These are phyloP conservation scores for Gordius sp. DNA, from an alignment of 2,888 invertebrate genomes.

Conservation along the genomic window DNA sequence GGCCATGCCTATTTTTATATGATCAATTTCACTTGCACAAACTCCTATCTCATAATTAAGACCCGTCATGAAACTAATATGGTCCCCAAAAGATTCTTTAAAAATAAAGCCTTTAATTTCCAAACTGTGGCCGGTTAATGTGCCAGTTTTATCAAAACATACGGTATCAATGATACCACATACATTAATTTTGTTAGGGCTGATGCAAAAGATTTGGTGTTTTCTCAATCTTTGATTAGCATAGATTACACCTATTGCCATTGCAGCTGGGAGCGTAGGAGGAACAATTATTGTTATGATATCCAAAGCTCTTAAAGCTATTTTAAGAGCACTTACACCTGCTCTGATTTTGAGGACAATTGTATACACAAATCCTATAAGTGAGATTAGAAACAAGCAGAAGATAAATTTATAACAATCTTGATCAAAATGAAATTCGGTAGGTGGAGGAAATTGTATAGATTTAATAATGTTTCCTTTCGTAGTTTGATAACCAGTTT, in stretches of 20 bases:
- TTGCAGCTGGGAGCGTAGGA: conserved; percentile 75
- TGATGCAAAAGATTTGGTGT: conserved; percentile 59
- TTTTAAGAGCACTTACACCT: background rate
- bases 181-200: conserved; percentile 68
- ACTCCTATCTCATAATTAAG: too few species aligned
- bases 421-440: conserved; percentile 35
- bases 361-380: conserved; percentile 58
- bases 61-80: too few species aligned
- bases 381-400: conserved; percentile 48
- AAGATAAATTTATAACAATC: conserved; percentile 46
- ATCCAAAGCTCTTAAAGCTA: conserved; percentile 38
- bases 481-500: conserved; percentile 36
- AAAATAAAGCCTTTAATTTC: conserved; percentile 22
- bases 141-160: conserved; percentile 47
- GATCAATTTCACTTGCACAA: too few species aligned
- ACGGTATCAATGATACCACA: conserved; percentile 40
- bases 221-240: conserved; percentile 55
- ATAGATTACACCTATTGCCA: conserved; percentile 72
- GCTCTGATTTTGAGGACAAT: background rate
- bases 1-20: too few species aligned
- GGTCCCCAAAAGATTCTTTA: too few species aligned
- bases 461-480: conserved; percentile 36
- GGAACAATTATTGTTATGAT: conserved; percentile 80
- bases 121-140: conserved; percentile 26
- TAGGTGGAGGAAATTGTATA: conserved; percentile 36